phyloP scores from a whole-genome alignment of 2,888 invertebrate species.

The Andrena minutula region DNA sequence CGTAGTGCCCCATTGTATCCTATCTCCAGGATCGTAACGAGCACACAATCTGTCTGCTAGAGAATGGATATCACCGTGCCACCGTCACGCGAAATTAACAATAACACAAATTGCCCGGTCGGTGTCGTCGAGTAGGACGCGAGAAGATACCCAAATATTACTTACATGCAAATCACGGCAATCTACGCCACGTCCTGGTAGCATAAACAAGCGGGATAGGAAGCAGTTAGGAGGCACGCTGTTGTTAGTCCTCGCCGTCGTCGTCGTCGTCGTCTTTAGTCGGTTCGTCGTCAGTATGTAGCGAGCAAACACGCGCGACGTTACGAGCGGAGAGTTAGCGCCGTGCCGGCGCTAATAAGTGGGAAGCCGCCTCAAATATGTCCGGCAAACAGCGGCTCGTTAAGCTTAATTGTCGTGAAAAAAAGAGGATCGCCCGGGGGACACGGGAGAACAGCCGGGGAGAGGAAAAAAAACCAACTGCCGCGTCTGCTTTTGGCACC shows the following conservation, averaged over 20 bases:
- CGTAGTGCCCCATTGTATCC: neutral
- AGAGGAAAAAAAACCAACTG: conserved; percentile 35
- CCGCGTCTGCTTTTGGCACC: conserved; percentile 65
- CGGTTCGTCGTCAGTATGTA: conserved; percentile 67
- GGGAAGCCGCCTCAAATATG: conserved; percentile 78
- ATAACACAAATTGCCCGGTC: conserved; percentile 13
- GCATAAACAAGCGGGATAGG: conserved; percentile 53
- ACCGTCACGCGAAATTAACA: conserved; percentile 11
- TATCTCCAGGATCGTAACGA: neutral
- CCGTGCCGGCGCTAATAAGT: conserved; percentile 78
- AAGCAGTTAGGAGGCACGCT: conserved; percentile 47
- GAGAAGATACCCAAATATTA: conserved; percentile 18
- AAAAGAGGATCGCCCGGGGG: conserved; percentile 49
- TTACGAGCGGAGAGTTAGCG: conserved; percentile 74
- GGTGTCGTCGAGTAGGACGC: neutral
- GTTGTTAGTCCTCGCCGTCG: conserved; percentile 22
- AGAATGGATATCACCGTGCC: neutral
- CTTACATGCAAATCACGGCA: conserved; percentile 42
- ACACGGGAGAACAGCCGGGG: conserved; percentile 6
- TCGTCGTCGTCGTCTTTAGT: conserved; percentile 46
- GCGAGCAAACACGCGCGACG: conserved; percentile 74
- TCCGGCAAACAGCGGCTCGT: conserved; percentile 78
- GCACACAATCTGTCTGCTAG: conserved; percentile 1
- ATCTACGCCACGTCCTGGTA: conserved; percentile 22
- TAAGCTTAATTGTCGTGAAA: conserved; percentile 78